Conservation (phyloP, 2,888 invertebrate species). For the Linnaemya tessellans region DNA sequence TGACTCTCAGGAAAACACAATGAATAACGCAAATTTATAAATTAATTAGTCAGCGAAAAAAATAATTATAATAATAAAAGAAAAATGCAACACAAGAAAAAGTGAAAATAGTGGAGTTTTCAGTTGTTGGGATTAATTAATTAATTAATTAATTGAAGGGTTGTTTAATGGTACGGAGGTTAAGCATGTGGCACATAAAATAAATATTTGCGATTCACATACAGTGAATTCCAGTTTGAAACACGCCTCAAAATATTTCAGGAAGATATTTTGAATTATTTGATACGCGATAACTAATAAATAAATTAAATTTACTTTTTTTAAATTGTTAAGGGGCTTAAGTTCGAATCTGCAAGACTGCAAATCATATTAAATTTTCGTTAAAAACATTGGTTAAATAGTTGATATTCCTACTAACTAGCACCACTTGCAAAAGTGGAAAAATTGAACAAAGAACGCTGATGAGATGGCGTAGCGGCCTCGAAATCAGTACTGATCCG, state of each 20-base stretch:
- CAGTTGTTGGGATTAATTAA: not conserved
- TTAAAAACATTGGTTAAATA: too few species aligned
- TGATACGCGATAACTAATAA: too few species aligned
- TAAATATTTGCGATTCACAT: not conserved
- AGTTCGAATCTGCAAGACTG: too few species aligned
- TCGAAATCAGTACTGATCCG: too few species aligned
- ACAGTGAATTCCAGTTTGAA: not conserved
- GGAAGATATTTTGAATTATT: not conserved
- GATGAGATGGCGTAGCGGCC: too few species aligned
- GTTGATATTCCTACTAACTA: too few species aligned
- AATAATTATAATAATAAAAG: not conserved
- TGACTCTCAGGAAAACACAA: slow-evolving; percentile 49
- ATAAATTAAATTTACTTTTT: too few species aligned
- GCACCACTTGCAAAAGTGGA: too few species aligned
- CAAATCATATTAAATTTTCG: too few species aligned
- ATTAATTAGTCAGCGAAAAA: not conserved
- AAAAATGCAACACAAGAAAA: slow-evolving; percentile 1
- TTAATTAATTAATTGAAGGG: not conserved
- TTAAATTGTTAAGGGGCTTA: too few species aligned
- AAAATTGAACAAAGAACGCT: too few species aligned
- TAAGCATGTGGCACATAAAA: not conserved
- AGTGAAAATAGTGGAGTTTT: not conserved
- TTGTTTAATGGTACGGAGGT: not conserved
- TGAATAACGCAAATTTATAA: slow-evolving; percentile 1
- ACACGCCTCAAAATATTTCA: not conserved